Base-by-base conservation (phyloP, 2,888 invertebrate species). In the Drosophila fungiperda region DNA sequence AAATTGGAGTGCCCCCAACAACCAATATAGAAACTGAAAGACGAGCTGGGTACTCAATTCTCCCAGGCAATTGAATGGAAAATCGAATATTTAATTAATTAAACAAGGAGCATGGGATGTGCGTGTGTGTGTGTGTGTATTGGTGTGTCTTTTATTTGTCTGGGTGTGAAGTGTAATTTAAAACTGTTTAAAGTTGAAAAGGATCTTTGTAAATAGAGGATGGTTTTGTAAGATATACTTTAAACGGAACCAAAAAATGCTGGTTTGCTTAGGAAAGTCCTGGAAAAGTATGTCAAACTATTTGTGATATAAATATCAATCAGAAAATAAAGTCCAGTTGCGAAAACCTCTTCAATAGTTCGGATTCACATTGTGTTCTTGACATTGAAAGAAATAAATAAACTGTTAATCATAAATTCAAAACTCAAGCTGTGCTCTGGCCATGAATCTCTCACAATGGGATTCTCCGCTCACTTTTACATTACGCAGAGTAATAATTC, bases 71-170 rank as follows among this genome's bases (percentile, higher is more conserved):
- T 70, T 74, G 38, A 74, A 74, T 74, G 74, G 64, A 67, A 78
- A 74, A 70, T 65, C 52, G 61, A 67, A 74, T 74, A 74, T 74
- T 55, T 70, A 67, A 74, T 78, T 78, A 78, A 78, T 74, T 70
- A 68, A 35, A 57, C 11, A 26, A 36, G 42, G 9, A 42, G 50
- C 45, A 23, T 11, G n/a, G 20, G 17, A 11, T n/a, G 35, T 60
- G 49, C 11, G 32, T 42, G 32, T 36, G 17, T n/a, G 3, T 49
- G 35, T 62, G 50, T 54, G 52, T 11, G 12, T 35, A 8, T 45
- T 45, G 26, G 48, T 17, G 29, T 29, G 38, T n/a, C 7, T n/a
- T 38, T 55, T 4, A 38, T 55, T n/a, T 8, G 33, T 4, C 42
- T 58, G 48, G 48, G 48, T 23, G 23, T 6, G 35, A 33, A 36